Conservation (phyloP, 1,140 invertebrate genomes). For the Ips typographus region DNA sequence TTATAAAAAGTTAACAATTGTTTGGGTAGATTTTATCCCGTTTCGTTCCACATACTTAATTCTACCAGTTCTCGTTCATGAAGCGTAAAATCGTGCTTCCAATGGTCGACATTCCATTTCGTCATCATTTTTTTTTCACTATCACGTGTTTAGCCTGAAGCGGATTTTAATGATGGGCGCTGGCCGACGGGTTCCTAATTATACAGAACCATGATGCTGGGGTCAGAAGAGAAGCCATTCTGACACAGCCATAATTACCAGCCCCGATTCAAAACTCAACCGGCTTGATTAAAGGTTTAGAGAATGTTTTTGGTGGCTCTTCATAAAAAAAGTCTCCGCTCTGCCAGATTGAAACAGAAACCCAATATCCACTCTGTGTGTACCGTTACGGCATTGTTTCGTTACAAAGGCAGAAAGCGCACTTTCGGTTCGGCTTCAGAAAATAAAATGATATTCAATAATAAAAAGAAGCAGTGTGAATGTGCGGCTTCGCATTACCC, state of each 20-base stretch:
- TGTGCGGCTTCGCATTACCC: neutral
- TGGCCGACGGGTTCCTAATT: neutral
- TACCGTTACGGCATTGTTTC: neutral
- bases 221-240: neutral
- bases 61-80: too few relatives aligned
- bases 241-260: slow-evolving; percentile 1
- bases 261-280: neutral
- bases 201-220: neutral
- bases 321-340: neutral
- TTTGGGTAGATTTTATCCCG: too few relatives aligned
- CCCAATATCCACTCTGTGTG: neutral
- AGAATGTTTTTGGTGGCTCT: neutral
- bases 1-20: too few relatives aligned
- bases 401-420: neutral
- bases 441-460: slow-evolving; percentile 6
- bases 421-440: neutral
- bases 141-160: slow-evolving; percentile 9
- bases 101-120: neutral
- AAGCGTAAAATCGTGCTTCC: neutral
- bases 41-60: too few relatives aligned
- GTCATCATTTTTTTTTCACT: slow-evolving; percentile 1
- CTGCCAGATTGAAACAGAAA: neutral
- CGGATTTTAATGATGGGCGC: slow-evolving; percentile 2
- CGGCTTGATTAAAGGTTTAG: slow-evolving; percentile 5
- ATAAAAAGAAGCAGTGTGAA: slow-evolving; percentile 3